Conservation (phyloP, 64 coral and sea anemone species). For the Montipora sp. region DNA sequence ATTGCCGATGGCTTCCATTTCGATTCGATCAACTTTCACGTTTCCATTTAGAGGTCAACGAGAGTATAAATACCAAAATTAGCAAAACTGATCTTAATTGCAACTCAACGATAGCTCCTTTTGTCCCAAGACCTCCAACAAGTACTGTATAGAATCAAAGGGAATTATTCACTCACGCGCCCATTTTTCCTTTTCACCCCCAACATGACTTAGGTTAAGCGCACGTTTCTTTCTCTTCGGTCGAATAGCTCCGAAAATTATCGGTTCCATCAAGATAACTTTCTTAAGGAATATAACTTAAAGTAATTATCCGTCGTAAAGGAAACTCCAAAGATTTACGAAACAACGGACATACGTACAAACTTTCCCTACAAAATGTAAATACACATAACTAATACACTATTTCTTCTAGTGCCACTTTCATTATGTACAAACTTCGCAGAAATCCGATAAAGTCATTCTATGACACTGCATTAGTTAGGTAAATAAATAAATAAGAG, state of each 20-base stretch:
- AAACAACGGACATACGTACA: not conserved
- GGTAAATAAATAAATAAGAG: conserved; percentile 48
- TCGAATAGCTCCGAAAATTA: not conserved
- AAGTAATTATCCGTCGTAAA: not conserved
- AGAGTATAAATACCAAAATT: not conserved
- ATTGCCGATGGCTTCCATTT: not conserved
- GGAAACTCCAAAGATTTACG: not conserved
- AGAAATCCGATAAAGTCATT: conserved; percentile 26
- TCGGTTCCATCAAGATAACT: not conserved
- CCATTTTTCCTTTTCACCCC: not conserved
- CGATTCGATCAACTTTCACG: not conserved
- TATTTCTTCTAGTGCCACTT: not conserved
- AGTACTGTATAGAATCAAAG: conserved; percentile 11
- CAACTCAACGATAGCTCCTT: not conserved
- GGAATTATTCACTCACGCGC: conserved; percentile 23
- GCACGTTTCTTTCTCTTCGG: not conserved
- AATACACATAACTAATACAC: not conserved
- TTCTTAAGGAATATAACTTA: not conserved
- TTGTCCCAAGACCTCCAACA: not conserved
- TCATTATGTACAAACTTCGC: conserved; percentile 22
- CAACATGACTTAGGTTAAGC: conserved; percentile 14
- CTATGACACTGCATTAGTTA: conserved; percentile 21
- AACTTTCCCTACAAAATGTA: not conserved
- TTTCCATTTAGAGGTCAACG: not conserved
- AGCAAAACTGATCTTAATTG: not conserved